Percentiles rank a stretch among this genome's conserved stretches.
phyloP scores from a whole-genome alignment of 2,797 vertebrate species.

The Arremon brunneinucha region DNA sequence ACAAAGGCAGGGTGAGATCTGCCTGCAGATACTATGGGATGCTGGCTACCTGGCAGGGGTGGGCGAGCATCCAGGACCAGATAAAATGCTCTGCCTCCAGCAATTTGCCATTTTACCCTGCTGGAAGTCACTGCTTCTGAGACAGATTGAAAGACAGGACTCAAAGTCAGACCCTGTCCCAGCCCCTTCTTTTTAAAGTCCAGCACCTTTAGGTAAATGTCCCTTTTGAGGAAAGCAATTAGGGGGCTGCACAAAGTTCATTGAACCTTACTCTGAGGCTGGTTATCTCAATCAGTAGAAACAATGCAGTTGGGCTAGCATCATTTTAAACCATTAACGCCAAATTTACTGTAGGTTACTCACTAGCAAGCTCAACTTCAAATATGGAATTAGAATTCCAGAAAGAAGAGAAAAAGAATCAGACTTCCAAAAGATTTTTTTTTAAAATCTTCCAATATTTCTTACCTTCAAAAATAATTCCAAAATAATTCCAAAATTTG shows the following conservation, averaged over 20 bases:
- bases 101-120: not conserved
- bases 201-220: not conserved
- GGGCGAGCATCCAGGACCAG: fast-evolving
- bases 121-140: not conserved
- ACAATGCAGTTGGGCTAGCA: not conserved
- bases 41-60: not conserved
- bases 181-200: not conserved
- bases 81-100: not conserved
- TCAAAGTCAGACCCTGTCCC: not conserved
- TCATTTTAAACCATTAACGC: not conserved
- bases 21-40: not conserved
- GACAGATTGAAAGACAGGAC: not conserved
- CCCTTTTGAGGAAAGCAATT: not conserved
- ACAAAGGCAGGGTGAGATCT: not conserved
- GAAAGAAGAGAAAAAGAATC: not conserved
- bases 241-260: not conserved
- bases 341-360: not conserved
- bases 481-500: not conserved
- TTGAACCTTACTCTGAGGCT: not conserved
- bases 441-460: not conserved
- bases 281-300: not conserved
- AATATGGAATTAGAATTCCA: not conserved
- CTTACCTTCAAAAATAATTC: not conserved
- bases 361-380: not conserved
- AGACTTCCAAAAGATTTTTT: not conserved